These are phyloP conservation scores for Prosapia bicincta DNA, from an alignment of 2,888 invertebrate species.

Conservation along the genomic window DNA sequence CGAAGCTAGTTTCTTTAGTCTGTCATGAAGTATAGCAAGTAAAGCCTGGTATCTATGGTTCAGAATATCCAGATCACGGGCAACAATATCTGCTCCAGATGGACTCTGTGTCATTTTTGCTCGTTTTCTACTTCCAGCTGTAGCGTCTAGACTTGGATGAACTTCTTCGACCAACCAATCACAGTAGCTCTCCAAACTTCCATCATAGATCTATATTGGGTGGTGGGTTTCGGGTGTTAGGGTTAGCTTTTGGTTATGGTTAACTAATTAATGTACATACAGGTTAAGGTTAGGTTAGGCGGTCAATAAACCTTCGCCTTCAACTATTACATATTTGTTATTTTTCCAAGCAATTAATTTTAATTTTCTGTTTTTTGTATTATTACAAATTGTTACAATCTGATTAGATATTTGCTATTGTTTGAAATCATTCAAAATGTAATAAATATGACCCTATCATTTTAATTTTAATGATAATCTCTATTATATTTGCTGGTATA, in stretches of 20 bases:
- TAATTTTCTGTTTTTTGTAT: not conserved
- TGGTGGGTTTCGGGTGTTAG: slow-evolving; percentile 58
- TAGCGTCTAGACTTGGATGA: slow-evolving; percentile 72
- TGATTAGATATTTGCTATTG: too few relatives aligned
- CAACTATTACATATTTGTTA: not conserved
- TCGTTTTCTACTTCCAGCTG: slow-evolving; percentile 46
- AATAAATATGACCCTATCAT: too few relatives aligned
- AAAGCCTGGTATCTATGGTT: slow-evolving; percentile 75
- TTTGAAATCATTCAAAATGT: too few relatives aligned
- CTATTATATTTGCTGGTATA: too few relatives aligned
- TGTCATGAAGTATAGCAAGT: slow-evolving; percentile 64
- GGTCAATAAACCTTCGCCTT: not conserved
- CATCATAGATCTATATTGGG: slow-evolving; percentile 74
- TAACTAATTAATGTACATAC: not conserved
- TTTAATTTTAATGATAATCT: too few relatives aligned
- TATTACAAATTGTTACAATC: not conserved
- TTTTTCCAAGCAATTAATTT: not conserved
- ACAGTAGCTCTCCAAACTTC: slow-evolving; percentile 78
- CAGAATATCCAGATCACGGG: slow-evolving; percentile 73
- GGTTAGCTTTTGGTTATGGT: slow-evolving; percentile 43
- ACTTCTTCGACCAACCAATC: slow-evolving; percentile 79
- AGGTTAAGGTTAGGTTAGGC: slow-evolving; percentile 44
- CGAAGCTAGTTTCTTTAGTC: slow-evolving; percentile 63
- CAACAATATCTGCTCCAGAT: slow-evolving; percentile 66
- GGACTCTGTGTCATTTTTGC: slow-evolving; percentile 41